phyloP scores from a whole-genome alignment of 1,140 invertebrate genomes.

The Drosophila kanapiae region DNA sequence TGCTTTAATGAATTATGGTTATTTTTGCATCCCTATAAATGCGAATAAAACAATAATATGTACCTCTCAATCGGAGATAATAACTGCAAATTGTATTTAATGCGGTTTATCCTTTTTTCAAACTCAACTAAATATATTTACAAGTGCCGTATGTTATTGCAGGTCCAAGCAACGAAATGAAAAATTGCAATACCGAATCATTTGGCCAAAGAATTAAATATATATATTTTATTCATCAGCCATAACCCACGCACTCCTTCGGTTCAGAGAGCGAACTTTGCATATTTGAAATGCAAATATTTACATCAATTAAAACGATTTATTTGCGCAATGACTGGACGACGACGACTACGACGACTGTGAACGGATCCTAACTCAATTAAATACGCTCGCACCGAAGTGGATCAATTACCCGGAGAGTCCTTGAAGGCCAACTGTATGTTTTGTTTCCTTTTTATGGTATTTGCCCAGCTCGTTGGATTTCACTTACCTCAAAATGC shows the following conservation, averaged over 20 bases:
- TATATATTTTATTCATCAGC: conserved; percentile 18
- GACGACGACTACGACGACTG: conserved; percentile 13
- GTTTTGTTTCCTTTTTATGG: conserved; percentile 1
- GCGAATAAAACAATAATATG: too few relatives aligned
- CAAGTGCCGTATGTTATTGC: too few relatives aligned
- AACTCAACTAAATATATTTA: neutral
- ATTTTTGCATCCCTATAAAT: too few relatives aligned
- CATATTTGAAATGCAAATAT: conserved; percentile 41
- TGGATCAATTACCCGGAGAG: conserved; percentile 42
- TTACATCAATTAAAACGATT: conserved; percentile 44
- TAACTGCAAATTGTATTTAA: neutral
- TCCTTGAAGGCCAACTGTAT: conserved; percentile 37
- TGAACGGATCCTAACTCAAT: conserved; percentile 31
- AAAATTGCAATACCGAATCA: neutral
- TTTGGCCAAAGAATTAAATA: neutral
- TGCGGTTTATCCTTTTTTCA: too few relatives aligned
- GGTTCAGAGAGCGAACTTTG: conserved; percentile 14
- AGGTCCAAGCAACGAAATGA: neutral
- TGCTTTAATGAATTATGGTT: too few relatives aligned
- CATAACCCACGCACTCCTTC: conserved; percentile 23
- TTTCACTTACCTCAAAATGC: conserved; percentile 56
- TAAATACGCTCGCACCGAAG: conserved; percentile 38
- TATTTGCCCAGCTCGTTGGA: conserved; percentile 12
- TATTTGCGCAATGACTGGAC: conserved; percentile 37
- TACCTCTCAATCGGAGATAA: neutral